Base-by-base conservation (phyloP, 2,888 invertebrate species). In the Sesamia inferens region DNA sequence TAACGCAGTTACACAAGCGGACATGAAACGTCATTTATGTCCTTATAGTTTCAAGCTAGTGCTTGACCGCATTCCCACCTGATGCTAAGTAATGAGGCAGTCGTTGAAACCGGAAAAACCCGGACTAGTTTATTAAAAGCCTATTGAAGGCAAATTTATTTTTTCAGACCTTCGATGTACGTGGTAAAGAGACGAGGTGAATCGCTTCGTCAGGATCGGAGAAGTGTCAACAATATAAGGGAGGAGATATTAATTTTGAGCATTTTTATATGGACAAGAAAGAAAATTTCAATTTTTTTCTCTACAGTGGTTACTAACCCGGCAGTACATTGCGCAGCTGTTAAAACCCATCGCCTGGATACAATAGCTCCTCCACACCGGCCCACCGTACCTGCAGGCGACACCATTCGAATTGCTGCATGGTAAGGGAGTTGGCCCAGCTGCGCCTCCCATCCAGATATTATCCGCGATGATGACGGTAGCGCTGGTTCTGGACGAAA, bases 321-420 rank as follows among this genome's bases (percentile, higher is more conserved):
- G 1, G 42, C 67, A 24, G 69, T 69, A n/a, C 69, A 69, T 2
- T 68, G 69, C 4, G 69, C 69, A 14, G 69, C 67, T 14, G 69
- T 69, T 1, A 69, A 24, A 1, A 69, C 5, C 69, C 68, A 69
- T 24, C 42, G 3, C 0, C 42, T 67, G 42, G 69, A 14, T 19
- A 51, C 54, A n/a, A 54, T 54, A 11, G 54, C 54, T n/a, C 54
- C 54, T 54, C 54, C 54, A 54, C 54, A 54, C 2, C 5, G 5
- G 5, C 22, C 22, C 2, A 55, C 6, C 11, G 13, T 22, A 22
- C 55, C 55, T 22, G 55, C 5, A 5, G 13, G 6, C 13, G 11
- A 13, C 22, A 55, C 55, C 55, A 55, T 55, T 22, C 55, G 55
- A 55, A 55, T 22, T 5, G 22, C 5, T 55, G 55, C 55, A 22